Evolutionary conservation across 1,140 invertebrate genomes (phyloP), one percentile per base, ranked within the genome.

Genomic region (Halictus rubicundus): DNA sequence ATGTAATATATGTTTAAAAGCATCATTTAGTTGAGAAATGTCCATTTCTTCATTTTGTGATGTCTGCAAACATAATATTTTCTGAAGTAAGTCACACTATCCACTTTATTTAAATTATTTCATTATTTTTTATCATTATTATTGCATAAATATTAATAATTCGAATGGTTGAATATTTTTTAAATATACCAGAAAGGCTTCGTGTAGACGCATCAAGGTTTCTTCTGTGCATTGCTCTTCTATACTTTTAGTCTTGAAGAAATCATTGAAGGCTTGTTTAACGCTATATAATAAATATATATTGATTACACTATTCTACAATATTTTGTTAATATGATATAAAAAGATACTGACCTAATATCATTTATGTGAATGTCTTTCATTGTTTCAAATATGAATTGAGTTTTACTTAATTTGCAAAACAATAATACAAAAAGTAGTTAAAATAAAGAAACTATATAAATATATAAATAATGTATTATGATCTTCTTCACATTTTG

Each of bases 201-300:
- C 64, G 49, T 89, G 82, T 16, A 91, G 83, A 73, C 65, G 49
- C 23, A 61, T 81, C 19, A 91, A 78, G 32, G 75, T 84, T 78
- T 90, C 81, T 70, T 89, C 70, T 27, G 82, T 87, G 46, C 85
- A 89, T 83, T 91, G 88, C 59, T 89, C 83, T 14, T 78, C 57
- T 49, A 91, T 76, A 57, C 61, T 88, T 83, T 88, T 87, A 68
- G n/a, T 81, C 0, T 64, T 74, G 19, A 88, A 87, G 70, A 89
- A 90, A 16, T 86, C 70, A 1, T 77, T 39, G 7, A 89, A 88
- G 70, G 85, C 87, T 70, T 81, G 54, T 61, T 81, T 59, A 65
- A 88, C 75, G 6, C 88, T 90, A 54, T 68, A 83, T 21, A 49
- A 68, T n/a, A 61, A n/a, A 80, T 49, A 32, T 68, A 32, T 7